Conservation (phyloP, 2,797 vertebrate species). For the Acanthopagrus latus region DNA sequence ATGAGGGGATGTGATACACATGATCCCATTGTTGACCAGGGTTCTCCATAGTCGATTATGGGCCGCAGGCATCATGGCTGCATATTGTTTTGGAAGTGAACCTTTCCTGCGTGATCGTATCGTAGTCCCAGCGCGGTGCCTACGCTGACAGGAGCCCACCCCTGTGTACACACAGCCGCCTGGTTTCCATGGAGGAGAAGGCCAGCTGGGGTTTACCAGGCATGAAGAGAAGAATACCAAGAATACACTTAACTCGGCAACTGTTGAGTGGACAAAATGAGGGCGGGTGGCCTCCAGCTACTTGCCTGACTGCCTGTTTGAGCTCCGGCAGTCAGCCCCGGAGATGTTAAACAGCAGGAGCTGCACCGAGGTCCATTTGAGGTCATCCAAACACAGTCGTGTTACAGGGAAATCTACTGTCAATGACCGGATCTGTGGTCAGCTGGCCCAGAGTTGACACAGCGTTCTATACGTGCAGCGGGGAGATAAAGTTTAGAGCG, state of each 20-base stretch:
- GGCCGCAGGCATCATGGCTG: neutral
- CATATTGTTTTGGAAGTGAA: constrained; percentile 15
- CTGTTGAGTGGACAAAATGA: neutral
- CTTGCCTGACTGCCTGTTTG: constrained; percentile 9
- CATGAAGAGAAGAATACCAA: constrained; percentile 7
- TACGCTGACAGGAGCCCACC: neutral
- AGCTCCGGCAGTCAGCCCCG: neutral
- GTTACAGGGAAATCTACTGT: neutral
- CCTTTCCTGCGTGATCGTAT: neutral
- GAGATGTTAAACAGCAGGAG: neutral
- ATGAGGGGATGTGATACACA: neutral
- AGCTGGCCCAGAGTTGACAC: constrained; percentile 1
- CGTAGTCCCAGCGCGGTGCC: neutral
- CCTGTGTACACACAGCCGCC: constrained; percentile 29
- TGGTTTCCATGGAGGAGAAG: constrained; percentile 26
- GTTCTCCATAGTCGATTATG: neutral
- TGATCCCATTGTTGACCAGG: neutral
- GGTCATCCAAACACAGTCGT: constrained; percentile 3
- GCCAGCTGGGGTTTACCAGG: constrained; percentile 16
- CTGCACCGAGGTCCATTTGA: neutral
- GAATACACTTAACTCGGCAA: neutral
- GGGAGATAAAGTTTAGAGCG: neutral
- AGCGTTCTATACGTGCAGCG: neutral
- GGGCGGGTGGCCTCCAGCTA: neutral
- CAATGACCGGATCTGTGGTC: neutral